These are phyloP conservation scores for Capitulum mitella DNA, from an alignment of 2,888 invertebrate species.

Conservation along the genomic window DNA sequence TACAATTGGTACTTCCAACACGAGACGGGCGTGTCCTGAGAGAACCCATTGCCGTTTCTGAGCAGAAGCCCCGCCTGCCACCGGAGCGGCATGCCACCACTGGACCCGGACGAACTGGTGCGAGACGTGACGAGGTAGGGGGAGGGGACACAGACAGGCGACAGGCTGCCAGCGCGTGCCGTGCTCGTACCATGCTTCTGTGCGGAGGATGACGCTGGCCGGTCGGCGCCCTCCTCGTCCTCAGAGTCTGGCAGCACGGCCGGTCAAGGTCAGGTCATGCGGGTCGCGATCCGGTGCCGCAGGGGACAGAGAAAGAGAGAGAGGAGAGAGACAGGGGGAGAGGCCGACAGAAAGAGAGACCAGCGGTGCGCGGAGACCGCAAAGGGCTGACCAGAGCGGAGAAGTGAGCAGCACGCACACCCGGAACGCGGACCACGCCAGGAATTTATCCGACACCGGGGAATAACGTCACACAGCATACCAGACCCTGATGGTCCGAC, in stretches of 20 bases:
- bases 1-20: too few relatives aligned
- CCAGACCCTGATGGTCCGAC: too few relatives aligned
- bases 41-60: too few relatives aligned
- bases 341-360: neutral
- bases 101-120: too few relatives aligned
- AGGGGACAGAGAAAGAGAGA: constrained; percentile 25
- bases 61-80: too few relatives aligned
- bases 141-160: too few relatives aligned
- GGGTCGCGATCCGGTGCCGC: neutral
- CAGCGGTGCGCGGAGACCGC: neutral
- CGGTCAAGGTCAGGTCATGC: neutral
- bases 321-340: constrained; percentile 26
- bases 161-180: too few relatives aligned
- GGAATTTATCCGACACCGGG: too few relatives aligned
- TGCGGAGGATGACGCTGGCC: neutral
- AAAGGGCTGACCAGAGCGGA: neutral
- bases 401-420: neutral
- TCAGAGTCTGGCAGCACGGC: neutral
- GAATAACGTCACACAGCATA: too few relatives aligned
- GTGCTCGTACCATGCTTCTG: neutral
- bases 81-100: too few relatives aligned
- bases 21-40: too few relatives aligned
- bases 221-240: neutral
- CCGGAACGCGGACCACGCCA: neutral
- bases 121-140: too few relatives aligned